Conservation (phyloP, 2,113 vertebrate genomes). For the Silurus asotus region DNA sequence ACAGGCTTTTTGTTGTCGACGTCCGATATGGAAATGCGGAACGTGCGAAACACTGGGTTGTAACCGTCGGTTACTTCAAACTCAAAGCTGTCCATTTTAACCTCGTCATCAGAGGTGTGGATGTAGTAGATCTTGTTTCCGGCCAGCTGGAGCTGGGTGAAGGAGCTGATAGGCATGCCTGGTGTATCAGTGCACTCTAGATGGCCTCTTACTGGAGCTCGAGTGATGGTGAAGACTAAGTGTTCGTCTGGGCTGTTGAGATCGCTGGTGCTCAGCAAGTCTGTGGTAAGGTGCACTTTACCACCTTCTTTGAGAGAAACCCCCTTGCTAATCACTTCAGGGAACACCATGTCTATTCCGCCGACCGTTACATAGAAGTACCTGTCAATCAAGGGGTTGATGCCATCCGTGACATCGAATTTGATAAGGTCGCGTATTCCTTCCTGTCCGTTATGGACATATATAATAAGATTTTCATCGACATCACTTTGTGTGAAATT, state of each 20-base stretch:
- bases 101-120: slow-evolving; percentile 91
- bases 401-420: slow-evolving; percentile 94
- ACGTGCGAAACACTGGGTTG: slow-evolving; percentile 93
- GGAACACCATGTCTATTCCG: slow-evolving; percentile 88
- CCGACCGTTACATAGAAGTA: slow-evolving; percentile 92
- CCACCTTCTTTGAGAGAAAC: slow-evolving; percentile 94
- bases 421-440: slow-evolving; percentile 92
- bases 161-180: slow-evolving; percentile 83
- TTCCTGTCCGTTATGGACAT: slow-evolving; percentile 84
- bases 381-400: slow-evolving; percentile 90
- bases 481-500: slow-evolving; percentile 94
- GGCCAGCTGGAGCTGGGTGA: slow-evolving; percentile 91
- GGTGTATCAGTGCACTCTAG: slow-evolving; percentile 89
- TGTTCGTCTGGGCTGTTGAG: slow-evolving; percentile 94
- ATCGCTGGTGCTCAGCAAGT: slow-evolving; percentile 92
- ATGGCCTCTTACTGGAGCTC: slow-evolving; percentile 86
- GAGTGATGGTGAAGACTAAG: slow-evolving; percentile 90
- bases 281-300: slow-evolving; percentile 89
- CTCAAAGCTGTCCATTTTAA: slow-evolving; percentile 96
- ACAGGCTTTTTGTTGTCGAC: slow-evolving; percentile 97
- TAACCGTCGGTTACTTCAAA: slow-evolving; percentile 94
- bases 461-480: slow-evolving; percentile 82
- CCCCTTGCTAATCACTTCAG: slow-evolving; percentile 90
- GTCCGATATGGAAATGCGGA: slow-evolving; percentile 89
- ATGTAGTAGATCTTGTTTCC: slow-evolving; percentile 95